Conservation (phyloP, 2,888 invertebrate species). For the Zaprionus bogoriensis region DNA sequence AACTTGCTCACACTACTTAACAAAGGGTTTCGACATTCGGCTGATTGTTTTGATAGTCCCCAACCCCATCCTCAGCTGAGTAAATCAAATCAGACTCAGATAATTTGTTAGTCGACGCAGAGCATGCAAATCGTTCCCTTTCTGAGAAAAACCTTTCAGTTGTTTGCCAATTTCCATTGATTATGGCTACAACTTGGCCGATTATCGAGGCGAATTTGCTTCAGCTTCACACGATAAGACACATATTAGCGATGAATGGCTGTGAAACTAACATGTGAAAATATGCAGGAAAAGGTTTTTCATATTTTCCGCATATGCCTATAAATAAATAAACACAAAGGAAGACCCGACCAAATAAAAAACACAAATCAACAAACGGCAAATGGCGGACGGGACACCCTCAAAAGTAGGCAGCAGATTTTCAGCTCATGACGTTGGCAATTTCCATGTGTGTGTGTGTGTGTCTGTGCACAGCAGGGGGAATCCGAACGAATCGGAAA, state of each 20-base stretch:
- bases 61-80: constrained; percentile 8
- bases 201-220: constrained; percentile 26
- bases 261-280: constrained; percentile 29
- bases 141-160: too few relatives aligned
- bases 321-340: constrained; percentile 21
- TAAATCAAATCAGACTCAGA: constrained; percentile 15
- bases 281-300: constrained; percentile 24
- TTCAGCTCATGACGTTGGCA: constrained; percentile 58
- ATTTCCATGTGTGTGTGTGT: constrained; percentile 39
- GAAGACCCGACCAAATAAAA: constrained; percentile 16
- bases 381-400: constrained; percentile 14
- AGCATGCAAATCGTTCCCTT: background rate
- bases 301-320: constrained; percentile 18
- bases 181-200: constrained; percentile 28
- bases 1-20: constrained; percentile 8
- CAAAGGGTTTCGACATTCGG: background rate
- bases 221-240: constrained; percentile 10
- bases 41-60: constrained; percentile 11
- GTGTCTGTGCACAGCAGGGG: constrained; percentile 9
- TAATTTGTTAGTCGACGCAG: constrained; percentile 23
- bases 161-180: constrained; percentile 22
- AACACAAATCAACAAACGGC: constrained; percentile 9
- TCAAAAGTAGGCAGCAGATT: constrained; percentile 61
- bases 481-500: constrained; percentile 40
- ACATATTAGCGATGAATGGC: constrained; percentile 28